Evolutionary conservation across 2,797 vertebrate genomes (phyloP).

Genomic region (Passerculus sandwichensis): DNA sequence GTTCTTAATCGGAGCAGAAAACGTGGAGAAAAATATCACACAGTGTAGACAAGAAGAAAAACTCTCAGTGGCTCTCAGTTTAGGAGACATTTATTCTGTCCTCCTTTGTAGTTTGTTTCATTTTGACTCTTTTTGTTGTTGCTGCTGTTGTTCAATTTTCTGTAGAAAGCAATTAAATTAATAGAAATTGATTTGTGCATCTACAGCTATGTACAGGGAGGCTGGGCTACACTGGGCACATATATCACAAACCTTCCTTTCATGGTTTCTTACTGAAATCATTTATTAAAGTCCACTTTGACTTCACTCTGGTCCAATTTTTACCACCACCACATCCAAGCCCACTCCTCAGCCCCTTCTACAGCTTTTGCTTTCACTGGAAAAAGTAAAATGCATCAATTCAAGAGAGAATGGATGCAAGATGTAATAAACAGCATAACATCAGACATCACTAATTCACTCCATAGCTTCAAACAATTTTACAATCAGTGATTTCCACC

Average conservation of each 20-base stretch:
- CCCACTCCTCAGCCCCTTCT: background rate
- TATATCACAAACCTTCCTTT: background rate
- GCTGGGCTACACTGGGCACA: background rate
- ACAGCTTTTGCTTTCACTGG: background rate
- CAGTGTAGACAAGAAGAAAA: constrained; percentile 24
- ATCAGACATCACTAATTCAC: background rate
- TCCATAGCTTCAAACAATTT: background rate
- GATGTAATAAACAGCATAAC: background rate
- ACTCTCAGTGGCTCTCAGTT: background rate
- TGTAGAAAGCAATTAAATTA: constrained; percentile 39
- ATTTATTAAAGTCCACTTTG: background rate
- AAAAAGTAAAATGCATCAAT: background rate
- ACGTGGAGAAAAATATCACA: constrained; percentile 19
- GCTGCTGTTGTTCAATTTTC: constrained; percentile 34
- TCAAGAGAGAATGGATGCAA: background rate
- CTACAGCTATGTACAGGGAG: background rate
- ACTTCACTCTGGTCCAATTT: background rate
- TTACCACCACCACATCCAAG: background rate
- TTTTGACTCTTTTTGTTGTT: background rate
- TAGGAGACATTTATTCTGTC: background rate
- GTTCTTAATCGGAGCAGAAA: constrained; percentile 46
- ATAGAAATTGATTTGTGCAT: constrained; percentile 48
- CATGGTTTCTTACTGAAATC: background rate
- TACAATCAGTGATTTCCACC: background rate
- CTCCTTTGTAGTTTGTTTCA: background rate